Conservation (phyloP, 2,888 invertebrate genomes). For the Meghimatium bilineatum region DNA sequence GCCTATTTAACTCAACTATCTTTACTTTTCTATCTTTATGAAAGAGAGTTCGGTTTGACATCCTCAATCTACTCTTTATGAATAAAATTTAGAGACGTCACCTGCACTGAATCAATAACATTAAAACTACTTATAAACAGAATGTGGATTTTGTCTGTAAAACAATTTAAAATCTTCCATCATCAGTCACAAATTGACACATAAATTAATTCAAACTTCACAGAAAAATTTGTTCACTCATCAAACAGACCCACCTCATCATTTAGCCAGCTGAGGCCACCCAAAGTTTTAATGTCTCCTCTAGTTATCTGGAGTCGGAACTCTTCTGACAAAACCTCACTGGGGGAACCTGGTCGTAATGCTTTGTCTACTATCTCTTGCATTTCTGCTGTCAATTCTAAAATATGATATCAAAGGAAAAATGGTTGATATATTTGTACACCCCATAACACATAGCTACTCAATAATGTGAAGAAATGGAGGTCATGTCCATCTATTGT, state of each 20-base stretch:
- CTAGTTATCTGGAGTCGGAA: constrained; percentile 83
- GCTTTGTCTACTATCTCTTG: constrained; percentile 77
- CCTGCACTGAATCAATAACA: no score
- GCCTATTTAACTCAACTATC: no score
- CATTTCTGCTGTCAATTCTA: constrained; percentile 84
- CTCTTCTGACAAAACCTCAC: constrained; percentile 82
- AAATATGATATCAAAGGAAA: constrained; percentile 33
- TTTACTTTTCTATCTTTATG: no score
- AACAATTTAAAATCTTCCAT: neutral
- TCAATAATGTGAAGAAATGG: neutral
- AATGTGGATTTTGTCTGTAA: neutral
- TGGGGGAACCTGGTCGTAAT: constrained; percentile 77
- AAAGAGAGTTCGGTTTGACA: no score
- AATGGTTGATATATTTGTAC: neutral
- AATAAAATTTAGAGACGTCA: no score
- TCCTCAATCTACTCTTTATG: no score
- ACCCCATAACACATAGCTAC: neutral
- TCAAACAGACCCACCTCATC: constrained; percentile 81
- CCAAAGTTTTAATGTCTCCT: constrained; percentile 88
- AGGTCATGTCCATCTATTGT: no score
- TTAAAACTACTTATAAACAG: neutral
- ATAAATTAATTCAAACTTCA: neutral
- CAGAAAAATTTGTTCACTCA: neutral
- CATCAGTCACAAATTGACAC: neutral
- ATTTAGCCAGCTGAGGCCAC: constrained; percentile 93